These are phyloP conservation scores for Leptinotarsa peninsularis DNA, from an alignment of 2,888 invertebrate species.

Conservation along the genomic window DNA sequence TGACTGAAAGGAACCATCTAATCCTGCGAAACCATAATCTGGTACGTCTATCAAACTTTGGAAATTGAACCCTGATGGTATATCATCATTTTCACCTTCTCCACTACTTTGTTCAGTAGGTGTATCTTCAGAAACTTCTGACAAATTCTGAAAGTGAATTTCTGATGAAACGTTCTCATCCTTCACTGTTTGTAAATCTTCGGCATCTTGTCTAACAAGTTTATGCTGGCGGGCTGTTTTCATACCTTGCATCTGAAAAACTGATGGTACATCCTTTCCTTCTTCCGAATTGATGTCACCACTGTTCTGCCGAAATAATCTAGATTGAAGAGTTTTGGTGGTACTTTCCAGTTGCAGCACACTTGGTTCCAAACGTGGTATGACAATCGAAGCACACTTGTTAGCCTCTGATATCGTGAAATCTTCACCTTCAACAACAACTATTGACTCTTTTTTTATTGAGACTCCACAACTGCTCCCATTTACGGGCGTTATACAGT, in stretches of 20 bases:
- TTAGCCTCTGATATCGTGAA: no score
- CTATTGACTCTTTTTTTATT: no score
- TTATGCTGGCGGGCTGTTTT: background rate
- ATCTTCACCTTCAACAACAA: no score
- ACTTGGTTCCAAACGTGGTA: no score
- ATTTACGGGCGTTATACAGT: no score
- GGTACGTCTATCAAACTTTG: conserved; percentile 41
- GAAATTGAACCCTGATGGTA: conserved; percentile 16
- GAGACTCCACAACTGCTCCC: no score
- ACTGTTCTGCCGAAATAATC: no score
- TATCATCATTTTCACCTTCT: conserved; percentile 7
- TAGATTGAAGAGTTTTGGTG: no score
- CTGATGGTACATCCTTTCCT: background rate
- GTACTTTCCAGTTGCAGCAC: no score
- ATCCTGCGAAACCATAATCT: conserved; percentile 36
- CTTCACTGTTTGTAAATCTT: background rate
- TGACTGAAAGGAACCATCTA: conserved; percentile 36
- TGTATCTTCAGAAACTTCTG: background rate
- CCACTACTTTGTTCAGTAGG: background rate
- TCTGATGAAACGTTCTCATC: background rate
- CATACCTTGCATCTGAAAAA: background rate
- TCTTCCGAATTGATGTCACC: background rate
- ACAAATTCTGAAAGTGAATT: background rate
- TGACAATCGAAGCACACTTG: no score
- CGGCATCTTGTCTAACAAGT: background rate